phyloP scores from a whole-genome alignment of 2,888 invertebrate species.

The Aphrophora alni region DNA sequence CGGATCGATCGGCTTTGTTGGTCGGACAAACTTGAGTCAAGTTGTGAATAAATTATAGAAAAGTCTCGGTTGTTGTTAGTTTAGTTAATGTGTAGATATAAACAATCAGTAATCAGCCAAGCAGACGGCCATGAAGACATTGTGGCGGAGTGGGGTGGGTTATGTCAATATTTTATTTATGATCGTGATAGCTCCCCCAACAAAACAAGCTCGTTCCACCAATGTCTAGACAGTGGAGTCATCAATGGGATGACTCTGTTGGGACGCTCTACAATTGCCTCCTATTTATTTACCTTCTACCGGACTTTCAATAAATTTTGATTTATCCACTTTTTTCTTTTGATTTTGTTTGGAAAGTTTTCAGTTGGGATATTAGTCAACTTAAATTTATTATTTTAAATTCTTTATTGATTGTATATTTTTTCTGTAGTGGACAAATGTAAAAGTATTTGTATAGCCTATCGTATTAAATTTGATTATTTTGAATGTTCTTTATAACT shows the following conservation, averaged over 20 bases:
- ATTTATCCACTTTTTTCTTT: no score
- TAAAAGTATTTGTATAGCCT: no score
- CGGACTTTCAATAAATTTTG: no score
- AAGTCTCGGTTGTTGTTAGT: background rate
- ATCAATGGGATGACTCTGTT: background rate
- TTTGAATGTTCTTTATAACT: no score
- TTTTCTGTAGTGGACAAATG: no score
- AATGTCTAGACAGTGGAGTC: background rate
- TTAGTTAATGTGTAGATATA: background rate
- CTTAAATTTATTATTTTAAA: no score
- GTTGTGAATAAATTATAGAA: background rate
- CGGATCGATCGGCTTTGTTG: background rate
- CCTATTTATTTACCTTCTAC: no score
- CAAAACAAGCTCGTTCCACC: background rate
- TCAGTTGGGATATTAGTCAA: no score
- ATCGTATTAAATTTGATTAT: no score
- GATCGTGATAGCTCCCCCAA: background rate
- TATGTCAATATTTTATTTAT: constrained; percentile 9
- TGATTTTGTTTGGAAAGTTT: no score
- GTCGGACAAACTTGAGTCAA: background rate
- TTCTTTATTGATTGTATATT: no score
- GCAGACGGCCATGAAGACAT: constrained; percentile 3
- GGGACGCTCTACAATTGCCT: background rate
- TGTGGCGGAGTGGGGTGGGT: background rate
- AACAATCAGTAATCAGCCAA: background rate